These are phyloP conservation scores for Alligator mississippiensis DNA, from an alignment of 2,113 vertebrate species.

Conservation along the genomic window DNA sequence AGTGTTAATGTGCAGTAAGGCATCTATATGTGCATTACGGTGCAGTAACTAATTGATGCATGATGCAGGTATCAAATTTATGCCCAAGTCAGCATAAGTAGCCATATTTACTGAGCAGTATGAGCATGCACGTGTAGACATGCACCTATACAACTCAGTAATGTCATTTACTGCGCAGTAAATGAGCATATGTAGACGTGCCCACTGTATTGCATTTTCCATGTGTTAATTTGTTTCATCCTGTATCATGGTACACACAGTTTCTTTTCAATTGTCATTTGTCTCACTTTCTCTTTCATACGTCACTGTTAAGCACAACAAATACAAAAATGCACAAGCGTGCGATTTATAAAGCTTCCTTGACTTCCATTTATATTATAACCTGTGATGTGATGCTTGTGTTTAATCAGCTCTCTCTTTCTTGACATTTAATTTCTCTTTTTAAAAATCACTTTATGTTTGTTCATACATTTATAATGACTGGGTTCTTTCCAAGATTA, in stretches of 20 bases:
- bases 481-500: slow-evolving; percentile 13
- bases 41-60: too few species aligned
- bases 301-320: background rate
- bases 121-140: too few species aligned
- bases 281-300: background rate
- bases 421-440: slow-evolving; percentile 4
- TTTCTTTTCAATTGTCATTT: slow-evolving; percentile 42
- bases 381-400: background rate
- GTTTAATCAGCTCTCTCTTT: background rate
- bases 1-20: too few species aligned
- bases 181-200: too few species aligned
- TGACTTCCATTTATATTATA: background rate
- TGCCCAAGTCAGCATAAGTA: too few species aligned
- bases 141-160: too few species aligned
- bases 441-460: slow-evolving; percentile 35
- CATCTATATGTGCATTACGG: too few species aligned
- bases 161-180: too few species aligned
- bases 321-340: background rate
- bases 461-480: slow-evolving; percentile 48
- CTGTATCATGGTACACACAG: background rate
- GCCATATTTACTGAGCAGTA: too few species aligned
- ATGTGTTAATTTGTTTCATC: slow-evolving; percentile 14
- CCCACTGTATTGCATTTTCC: background rate
- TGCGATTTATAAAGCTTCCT: background rate
- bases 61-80: too few species aligned